Conservation (phyloP, 2,797 vertebrate genomes). For the Alosa sapidissima region DNA sequence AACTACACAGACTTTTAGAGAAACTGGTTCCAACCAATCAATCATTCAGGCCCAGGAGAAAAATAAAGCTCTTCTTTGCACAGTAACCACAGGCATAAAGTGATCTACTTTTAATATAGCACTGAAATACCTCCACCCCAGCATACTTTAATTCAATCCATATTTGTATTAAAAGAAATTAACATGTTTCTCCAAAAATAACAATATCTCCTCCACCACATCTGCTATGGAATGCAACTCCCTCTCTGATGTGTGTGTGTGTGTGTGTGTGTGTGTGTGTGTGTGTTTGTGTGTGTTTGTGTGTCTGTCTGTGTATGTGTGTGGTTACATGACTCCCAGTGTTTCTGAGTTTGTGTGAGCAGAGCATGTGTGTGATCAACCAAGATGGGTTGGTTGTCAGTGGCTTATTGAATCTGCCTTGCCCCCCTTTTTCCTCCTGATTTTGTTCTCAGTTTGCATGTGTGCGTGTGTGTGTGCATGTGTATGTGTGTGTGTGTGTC, state of each 20-base stretch:
- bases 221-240: neutral
- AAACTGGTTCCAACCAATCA: neutral
- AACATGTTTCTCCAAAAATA: neutral
- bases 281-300: neutral
- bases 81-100: neutral
- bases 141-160: neutral
- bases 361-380: constrained; percentile 18
- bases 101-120: neutral
- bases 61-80: neutral
- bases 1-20: neutral
- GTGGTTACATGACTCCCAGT: neutral
- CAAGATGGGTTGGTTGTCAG: constrained; percentile 32
- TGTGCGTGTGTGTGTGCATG: constrained; percentile 41
- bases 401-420: neutral
- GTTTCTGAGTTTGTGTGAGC: neutral
- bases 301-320: neutral
- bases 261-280: neutral
- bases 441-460: constrained; percentile 12
- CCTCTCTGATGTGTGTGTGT: neutral
- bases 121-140: neutral
- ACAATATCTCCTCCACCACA: neutral
- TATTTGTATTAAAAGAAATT: neutral
- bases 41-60: neutral
- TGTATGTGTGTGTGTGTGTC: constrained; percentile 31
- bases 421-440: neutral